Conservation (phyloP, 2,113 vertebrate genomes). For the Cisticola juncidis region DNA sequence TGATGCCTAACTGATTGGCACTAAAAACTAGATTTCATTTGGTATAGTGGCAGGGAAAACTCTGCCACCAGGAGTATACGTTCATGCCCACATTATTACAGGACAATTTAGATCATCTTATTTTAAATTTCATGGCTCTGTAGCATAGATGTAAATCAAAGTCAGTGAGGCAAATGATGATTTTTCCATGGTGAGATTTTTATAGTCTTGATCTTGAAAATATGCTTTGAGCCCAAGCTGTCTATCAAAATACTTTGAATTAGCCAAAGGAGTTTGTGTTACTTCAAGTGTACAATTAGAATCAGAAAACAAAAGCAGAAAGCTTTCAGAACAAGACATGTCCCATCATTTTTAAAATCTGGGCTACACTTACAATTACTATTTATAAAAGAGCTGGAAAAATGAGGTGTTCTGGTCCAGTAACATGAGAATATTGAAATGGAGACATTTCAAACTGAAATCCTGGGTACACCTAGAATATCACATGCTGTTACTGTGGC, state of each 20-base stretch:
- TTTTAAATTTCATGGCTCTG: slow-evolving; percentile 55
- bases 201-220: slow-evolving; percentile 46
- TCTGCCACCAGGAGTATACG: background rate
- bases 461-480: background rate
- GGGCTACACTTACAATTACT: background rate
- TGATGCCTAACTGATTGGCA: slow-evolving; percentile 48
- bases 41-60: slow-evolving; percentile 15
- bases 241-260: background rate
- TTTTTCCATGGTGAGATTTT: slow-evolving; percentile 44
- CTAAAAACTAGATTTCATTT: slow-evolving; percentile 55
- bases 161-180: slow-evolving; percentile 49
- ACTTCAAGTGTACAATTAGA: background rate
- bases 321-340: background rate
- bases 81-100: slow-evolving; percentile 55
- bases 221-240: slow-evolving; percentile 1
- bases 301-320: slow-evolving; percentile 10
- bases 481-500: rapidly evolving
- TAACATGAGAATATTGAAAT: background rate
- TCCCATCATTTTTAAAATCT: background rate
- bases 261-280: background rate
- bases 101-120: slow-evolving; percentile 52
- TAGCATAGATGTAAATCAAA: slow-evolving; percentile 66
- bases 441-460: background rate
- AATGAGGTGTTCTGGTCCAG: background rate
- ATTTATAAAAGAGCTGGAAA: background rate